Conservation (phyloP, 2,888 invertebrate species). For the Hoplodrina ambigua region DNA sequence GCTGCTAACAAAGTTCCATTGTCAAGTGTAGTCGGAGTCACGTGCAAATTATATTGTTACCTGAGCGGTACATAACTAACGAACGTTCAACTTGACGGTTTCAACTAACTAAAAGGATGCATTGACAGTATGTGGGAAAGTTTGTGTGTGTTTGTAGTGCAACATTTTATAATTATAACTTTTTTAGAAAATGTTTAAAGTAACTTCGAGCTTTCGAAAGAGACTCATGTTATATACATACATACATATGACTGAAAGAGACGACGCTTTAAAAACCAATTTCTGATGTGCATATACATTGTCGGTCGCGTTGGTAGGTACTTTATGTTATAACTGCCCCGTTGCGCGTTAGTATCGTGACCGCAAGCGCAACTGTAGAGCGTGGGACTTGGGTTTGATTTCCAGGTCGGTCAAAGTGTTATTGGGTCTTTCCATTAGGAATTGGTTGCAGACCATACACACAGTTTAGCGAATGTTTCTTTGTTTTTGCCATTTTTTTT, state of each 20-base stretch:
- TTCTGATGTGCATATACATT: neutral
- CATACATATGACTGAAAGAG: too few relatives aligned
- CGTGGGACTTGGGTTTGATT: too few relatives aligned
- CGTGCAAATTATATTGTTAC: constrained; percentile 49
- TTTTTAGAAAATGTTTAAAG: neutral
- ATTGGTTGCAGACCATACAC: neutral
- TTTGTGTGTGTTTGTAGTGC: constrained; percentile 19
- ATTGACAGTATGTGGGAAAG: constrained; percentile 28
- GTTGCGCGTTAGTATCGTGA: too few relatives aligned
- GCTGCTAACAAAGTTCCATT: constrained; percentile 73
- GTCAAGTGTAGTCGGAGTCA: constrained; percentile 63
- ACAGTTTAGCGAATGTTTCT: neutral
- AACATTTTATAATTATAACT: constrained; percentile 12
- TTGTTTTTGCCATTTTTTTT: neutral
- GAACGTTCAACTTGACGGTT: constrained; percentile 30
- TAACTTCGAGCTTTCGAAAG: too few relatives aligned
- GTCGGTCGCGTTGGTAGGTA: neutral
- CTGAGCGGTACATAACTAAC: constrained; percentile 38
- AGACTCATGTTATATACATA: too few relatives aligned
- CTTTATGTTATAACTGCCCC: neutral
- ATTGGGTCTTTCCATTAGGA: too few relatives aligned
- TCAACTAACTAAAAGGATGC: constrained; percentile 32
- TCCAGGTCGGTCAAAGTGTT: too few relatives aligned
- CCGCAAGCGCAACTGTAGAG: too few relatives aligned
- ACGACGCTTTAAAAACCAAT: neutral